Percentiles rank a stretch among this genome's conserved stretches.
These are phyloP conservation scores for Pelusios castaneus DNA, from an alignment of 2,113 vertebrate species.

Conservation along the genomic window DNA sequence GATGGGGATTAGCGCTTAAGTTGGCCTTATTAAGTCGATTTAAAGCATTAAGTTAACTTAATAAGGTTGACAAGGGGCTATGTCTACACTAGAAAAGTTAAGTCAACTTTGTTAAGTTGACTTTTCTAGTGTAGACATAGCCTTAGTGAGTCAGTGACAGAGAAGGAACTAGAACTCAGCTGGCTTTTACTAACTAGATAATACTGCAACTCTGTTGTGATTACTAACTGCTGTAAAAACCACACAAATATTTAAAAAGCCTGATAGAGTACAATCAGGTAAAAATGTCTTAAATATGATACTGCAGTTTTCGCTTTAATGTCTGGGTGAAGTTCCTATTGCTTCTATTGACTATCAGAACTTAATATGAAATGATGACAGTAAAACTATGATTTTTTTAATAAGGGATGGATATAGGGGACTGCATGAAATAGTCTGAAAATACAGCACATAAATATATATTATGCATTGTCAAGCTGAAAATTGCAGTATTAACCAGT, in stretches of 20 bases:
- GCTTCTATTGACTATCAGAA: not conserved
- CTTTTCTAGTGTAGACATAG: too few species aligned
- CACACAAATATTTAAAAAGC: conserved; percentile 18
- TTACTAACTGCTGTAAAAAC: conserved; percentile 13
- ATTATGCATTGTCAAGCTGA: not conserved
- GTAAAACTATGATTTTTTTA: conserved; percentile 2
- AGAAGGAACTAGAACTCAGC: not conserved
- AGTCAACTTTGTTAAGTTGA: too few species aligned
- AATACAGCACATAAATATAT: conserved; percentile 5
- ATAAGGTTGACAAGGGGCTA: too few species aligned
- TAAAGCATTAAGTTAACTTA: too few species aligned
- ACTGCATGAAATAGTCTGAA: conserved; percentile 13
- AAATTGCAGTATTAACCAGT: not conserved
- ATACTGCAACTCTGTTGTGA: not conserved
- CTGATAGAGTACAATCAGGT: not conserved
- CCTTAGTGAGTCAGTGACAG: not conserved
- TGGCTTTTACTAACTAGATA: not conserved
- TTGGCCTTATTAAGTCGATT: too few species aligned
- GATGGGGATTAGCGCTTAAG: too few species aligned
- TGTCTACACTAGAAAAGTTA: too few species aligned
- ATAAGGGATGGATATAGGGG: not conserved
- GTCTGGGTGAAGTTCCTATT: not conserved
- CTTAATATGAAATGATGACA: not conserved
- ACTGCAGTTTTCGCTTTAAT: not conserved
- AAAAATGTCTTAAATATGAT: conserved; percentile 12